Base-by-base conservation (phyloP, 23 tunicate genomes). In the Aplidium turbinatum region DNA sequence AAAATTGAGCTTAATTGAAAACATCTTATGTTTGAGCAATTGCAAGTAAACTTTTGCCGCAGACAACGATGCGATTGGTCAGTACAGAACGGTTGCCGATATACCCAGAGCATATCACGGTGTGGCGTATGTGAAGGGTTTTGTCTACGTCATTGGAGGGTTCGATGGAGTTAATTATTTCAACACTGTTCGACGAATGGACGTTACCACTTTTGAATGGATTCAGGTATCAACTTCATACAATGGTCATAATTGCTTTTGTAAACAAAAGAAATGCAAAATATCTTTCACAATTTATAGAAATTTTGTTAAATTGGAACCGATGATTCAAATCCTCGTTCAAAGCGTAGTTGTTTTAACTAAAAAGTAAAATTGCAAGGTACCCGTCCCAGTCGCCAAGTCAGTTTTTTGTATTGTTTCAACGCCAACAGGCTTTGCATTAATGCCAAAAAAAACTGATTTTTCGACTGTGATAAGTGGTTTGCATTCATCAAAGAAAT, bases 41-140 rank as follows among this genome's bases (percentile, higher is more conserved):
- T n/a, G n/a, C n/a, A n/a, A n/a, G 48, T 16, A 42, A 16, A 42
- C 16, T 9, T 16, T 42, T 54, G 61, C 6, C 67, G 67, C 73
- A 82, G 87, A 82, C 47, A 62, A 38, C 4, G 82, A 83, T 52
- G 38, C 58, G 19, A 27, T 31, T 19, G 74, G 82, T 25, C 82
- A 77, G 2, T 75, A 54, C 69, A 32, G 82, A 38, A 83, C 81
- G 2, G 65, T 83, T 2, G 81, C 82, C 23, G 97, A 90, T 52
- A 61, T 76, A 32, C 97, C 97, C 2, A 31, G 97, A 1, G 97
- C 97, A 1, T 90, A 90, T 60, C 97, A 90, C 63, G 97, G 97
- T 40, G 85, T 90, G 11, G 97, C 97, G 18, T 90, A 42, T 52
- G 71, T 90, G 21, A 83, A 72, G 23, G 87, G 78, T n/a, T 83